A percentile compares a stretch with the other conserved stretches of the same genome.
Conservation (phyloP, 2,113 vertebrate genomes). For the Albula goreensis region DNA sequence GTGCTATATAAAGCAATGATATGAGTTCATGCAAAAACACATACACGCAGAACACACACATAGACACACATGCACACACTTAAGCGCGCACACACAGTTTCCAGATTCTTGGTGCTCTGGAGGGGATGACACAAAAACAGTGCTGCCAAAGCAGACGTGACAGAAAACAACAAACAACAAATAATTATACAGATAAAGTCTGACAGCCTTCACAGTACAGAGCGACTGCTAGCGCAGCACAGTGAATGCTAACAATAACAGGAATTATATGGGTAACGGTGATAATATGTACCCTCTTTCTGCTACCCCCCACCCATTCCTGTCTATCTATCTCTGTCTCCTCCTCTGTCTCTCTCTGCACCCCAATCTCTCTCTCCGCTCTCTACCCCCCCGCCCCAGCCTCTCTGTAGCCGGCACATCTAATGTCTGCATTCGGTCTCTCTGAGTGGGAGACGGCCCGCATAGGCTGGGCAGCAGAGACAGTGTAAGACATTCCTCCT, state of each 20-base stretch:
- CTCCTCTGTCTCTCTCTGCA: slow-evolving; percentile 46
- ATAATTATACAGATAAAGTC: not conserved
- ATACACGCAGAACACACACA: not conserved
- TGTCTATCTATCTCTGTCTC: slow-evolving; percentile 38
- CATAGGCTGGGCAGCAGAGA: not conserved
- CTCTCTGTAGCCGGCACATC: slow-evolving; percentile 33
- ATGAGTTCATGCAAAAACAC: no score
- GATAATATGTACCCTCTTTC: slow-evolving; percentile 51
- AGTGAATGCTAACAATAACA: not conserved
- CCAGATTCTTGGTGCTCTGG: no score
- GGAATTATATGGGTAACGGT: slow-evolving; percentile 34
- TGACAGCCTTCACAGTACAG: not conserved
- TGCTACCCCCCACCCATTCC: slow-evolving; percentile 42
- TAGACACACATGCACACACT: not conserved
- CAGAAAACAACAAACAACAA: not conserved
- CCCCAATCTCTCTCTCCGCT: not conserved
- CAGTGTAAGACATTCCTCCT: not conserved
- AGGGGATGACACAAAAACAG: not conserved
- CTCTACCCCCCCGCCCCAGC: not conserved
- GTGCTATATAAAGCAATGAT: not conserved
- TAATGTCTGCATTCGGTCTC: not conserved
- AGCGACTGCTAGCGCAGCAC: not conserved
- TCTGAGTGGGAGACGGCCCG: not conserved
- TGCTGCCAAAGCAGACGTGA: not conserved
- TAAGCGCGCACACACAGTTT: not conserved